Evolutionary conservation across 1,140 invertebrate species (phyloP), one percentile per base, ranked within the genome.

Genomic region (Macrosteles quadrilineatus): DNA sequence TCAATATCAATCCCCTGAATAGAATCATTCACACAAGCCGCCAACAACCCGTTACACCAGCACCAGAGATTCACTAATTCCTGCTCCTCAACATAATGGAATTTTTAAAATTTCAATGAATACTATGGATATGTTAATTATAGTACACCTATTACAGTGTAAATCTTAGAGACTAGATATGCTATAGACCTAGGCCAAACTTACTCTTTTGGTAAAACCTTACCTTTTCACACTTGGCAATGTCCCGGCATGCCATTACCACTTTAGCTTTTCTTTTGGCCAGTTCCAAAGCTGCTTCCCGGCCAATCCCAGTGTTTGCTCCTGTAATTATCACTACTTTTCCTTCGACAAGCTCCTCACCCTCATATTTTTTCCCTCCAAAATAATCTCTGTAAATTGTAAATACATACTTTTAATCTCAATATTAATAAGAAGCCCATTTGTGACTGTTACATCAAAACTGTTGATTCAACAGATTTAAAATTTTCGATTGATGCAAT

Each of bases 201-300:
- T n/a, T n/a, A n/a, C n/a, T n/a, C n/a, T n/a, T n/a, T n/a, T n/a
- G n/a, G n/a, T n/a, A n/a, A n/a, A n/a, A n/a, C n/a, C 4, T 59
- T 59, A 75, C 75, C 70, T 75, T 73, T 73, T 76, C 74, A 71
- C 74, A 76, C 68, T 72, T 76, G 83, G 80, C 79, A 32, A 88
- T 77, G 78, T 88, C 85, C 55, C 91, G 79, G 75, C 91, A 93
- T 0, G 91, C 91, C 80, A 94, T 84, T 66, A 93, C 88, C 3
- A 94, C 86, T 45, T 85, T 84, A 0, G 89, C 91, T 72, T 87
- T 86, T 70, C 83, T 72, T 62, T 76, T 80, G 3, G 83, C 84
- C 31, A 87, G 72, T 64, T 86, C 81, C 50, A 78, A 72, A 0
- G 86, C 86, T 14, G 86, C 85, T 72, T 85, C 86, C 76, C 84